Conservation (phyloP, 1,140 invertebrate genomes). For the Cepaea nemoralis region DNA sequence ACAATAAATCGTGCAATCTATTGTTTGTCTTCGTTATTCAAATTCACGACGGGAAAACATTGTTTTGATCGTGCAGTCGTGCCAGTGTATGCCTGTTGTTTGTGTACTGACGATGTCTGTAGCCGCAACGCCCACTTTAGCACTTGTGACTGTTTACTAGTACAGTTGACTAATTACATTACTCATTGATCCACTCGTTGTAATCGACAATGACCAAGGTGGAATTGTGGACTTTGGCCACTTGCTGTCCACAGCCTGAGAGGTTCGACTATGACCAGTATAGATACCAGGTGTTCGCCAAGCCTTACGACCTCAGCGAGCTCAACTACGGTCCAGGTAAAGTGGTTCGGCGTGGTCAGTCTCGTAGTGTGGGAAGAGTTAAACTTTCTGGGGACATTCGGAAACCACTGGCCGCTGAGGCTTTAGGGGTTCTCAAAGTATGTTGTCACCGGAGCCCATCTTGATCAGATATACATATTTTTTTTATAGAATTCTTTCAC, state of each 20-base stretch:
- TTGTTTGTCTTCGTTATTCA: no score
- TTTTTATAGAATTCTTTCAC: background rate
- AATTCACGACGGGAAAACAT: no score
- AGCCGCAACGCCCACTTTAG: background rate
- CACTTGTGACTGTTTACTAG: background rate
- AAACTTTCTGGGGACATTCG: background rate
- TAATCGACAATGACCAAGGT: background rate
- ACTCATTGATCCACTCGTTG: background rate
- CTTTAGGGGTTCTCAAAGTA: background rate
- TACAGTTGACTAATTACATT: background rate
- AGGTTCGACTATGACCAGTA: conserved; percentile 20
- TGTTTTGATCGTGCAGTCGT: no score
- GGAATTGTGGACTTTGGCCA: background rate
- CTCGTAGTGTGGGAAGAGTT: no score
- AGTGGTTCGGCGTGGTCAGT: no score
- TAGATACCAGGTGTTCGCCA: conserved; percentile 28
- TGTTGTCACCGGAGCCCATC: background rate
- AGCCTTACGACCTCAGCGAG: background rate
- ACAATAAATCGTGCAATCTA: no score
- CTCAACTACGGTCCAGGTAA: background rate
- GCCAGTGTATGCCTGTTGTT: background rate
- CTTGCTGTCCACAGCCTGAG: conserved; percentile 10
- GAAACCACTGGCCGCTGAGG: background rate
- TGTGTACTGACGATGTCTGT: background rate
- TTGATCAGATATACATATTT: background rate